These are phyloP conservation scores for Stomatorhinus ivindoensis DNA, from an alignment of 2,113 vertebrate genomes.

Conservation along the genomic window DNA sequence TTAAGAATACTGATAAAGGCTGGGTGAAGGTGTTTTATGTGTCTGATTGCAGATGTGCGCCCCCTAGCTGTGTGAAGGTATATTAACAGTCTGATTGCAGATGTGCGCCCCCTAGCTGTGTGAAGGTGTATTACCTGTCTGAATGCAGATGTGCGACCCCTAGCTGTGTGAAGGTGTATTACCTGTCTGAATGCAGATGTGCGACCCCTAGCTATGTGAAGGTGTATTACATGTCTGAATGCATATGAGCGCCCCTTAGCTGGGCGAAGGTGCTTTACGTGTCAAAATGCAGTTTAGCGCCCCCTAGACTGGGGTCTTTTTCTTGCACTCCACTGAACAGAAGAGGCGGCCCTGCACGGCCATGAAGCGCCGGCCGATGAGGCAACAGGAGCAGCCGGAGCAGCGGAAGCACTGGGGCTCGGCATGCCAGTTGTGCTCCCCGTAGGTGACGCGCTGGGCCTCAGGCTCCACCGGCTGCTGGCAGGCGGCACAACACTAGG, in stretches of 20 bases:
- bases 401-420: conserved; percentile 80
- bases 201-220: not conserved
- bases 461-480: conserved; percentile 82
- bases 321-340: conserved; percentile 92
- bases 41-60: not conserved
- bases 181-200: not conserved
- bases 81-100: not conserved
- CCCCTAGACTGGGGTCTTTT: conserved; percentile 56
- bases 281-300: not conserved
- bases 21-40: not conserved
- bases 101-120: not conserved
- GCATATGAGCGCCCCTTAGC: not conserved
- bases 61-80: not conserved
- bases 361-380: conserved; percentile 91
- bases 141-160: not conserved
- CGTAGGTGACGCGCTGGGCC: conserved; percentile 85
- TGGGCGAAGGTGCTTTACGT: not conserved
- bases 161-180: not conserved
- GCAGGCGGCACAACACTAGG: conserved; percentile 78
- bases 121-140: not conserved
- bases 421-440: conserved; percentile 85
- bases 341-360: conserved; percentile 77
- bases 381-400: conserved; percentile 82
- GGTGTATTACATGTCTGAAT: not conserved
- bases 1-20: not conserved